Base-by-base conservation (phyloP, 2,888 invertebrate species). In the Noctua janthina region DNA sequence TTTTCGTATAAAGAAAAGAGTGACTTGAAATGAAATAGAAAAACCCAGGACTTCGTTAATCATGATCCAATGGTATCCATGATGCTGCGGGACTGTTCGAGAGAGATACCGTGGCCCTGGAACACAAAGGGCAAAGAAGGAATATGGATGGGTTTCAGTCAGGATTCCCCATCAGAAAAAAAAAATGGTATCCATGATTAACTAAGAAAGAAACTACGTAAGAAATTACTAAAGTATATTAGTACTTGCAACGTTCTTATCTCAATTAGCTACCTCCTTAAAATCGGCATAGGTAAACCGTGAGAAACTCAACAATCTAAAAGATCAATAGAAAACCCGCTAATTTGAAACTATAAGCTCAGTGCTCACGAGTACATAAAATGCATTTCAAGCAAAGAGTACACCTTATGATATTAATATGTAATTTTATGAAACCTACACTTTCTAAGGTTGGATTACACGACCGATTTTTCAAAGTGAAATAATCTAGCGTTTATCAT, bases 381-480 rank as follows among this genome's bases (percentile, higher is more conserved):
- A 82, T n/a, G 62, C 6, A 78, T 81, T 78, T 76, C n/a, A 76
- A 79, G 74, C 77, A 73, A 76, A 64, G 75, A 67, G 46, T 68
- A 51, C 68, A 67, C 29, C 15, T 8, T 35, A 13, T 11, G 39
- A 77, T 79, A 85, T 85, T 78, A 89, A 83, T 79, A 75, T 89
- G 59, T 87, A 86, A 84, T 81, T 73, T 83, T 76, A 83, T 85
- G 79, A 83, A 64, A 71, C 76, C 69, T 49, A 76, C 81, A 80
- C 89, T 87, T 86, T 90, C 88, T 89, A 84, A 85, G 86, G 81
- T 85, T 56, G 84, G 81, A 89, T 89, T 90, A 90, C 89, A 85
- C 77, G 59, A 86, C 85, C 85, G 71, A 88, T 90, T 87, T 89
- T 87, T 90, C 83, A 89, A 87, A 80, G 74, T 81, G 82, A 88